Evolutionary conservation across 2,888 invertebrate species (phyloP).

Genomic region (Melinaea marsaeus): DNA sequence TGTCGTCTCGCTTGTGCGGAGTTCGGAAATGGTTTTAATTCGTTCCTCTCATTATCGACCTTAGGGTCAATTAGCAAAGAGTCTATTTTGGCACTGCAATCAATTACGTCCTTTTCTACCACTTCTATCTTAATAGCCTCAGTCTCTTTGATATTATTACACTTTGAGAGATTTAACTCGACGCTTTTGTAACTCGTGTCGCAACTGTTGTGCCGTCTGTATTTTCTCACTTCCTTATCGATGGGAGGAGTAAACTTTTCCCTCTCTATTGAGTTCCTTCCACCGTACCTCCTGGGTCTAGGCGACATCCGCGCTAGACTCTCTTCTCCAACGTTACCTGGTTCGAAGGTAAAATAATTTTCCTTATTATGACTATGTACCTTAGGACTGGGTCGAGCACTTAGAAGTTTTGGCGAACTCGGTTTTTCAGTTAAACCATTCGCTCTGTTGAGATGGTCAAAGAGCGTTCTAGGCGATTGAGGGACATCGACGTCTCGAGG

Average conservation of each 20-base stretch:
- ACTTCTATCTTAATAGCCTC: constrained; percentile 35
- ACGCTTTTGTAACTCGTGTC: constrained; percentile 66
- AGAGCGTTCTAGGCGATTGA: constrained; percentile 60
- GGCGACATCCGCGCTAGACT: constrained; percentile 46
- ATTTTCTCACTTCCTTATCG: constrained; percentile 63
- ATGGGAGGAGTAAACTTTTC: constrained; percentile 67
- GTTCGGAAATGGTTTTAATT: constrained; percentile 49
- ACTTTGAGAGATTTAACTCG: constrained; percentile 55
- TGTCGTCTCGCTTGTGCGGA: constrained; percentile 69
- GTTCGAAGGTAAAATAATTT: constrained; percentile 70
- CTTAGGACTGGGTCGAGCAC: constrained; percentile 65
- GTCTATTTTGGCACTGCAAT: constrained; percentile 65
- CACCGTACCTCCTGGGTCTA: constrained; percentile 61
- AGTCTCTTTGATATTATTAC: constrained; percentile 52
- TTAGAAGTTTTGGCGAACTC: constrained; percentile 48
- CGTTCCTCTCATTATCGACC: constrained; percentile 47
- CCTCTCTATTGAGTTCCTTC: constrained; percentile 66
- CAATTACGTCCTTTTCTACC: constrained; percentile 57
- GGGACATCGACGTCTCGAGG: constrained; percentile 60
- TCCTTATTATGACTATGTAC: constrained; percentile 66
- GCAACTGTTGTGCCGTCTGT: constrained; percentile 67
- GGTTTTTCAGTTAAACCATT: constrained; percentile 62
- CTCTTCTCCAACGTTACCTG: constrained; percentile 46
- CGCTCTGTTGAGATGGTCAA: constrained; percentile 57
- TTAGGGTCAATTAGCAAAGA: constrained; percentile 51